Conservation (phyloP, 2,113 vertebrate genomes). For the Prochilodus magdalenae region DNA sequence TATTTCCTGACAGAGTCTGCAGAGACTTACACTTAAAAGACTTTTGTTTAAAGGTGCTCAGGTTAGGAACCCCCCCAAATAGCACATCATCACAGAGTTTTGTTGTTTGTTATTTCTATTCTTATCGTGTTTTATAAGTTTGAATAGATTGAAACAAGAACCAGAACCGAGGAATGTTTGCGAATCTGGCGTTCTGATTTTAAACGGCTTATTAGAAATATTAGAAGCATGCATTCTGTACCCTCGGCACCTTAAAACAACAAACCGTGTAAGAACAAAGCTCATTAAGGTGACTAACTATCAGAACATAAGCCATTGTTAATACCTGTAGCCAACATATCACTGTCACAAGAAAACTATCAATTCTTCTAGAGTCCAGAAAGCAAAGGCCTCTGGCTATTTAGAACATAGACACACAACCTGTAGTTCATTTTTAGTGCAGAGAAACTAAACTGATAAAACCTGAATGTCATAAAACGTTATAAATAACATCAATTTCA, state of each 20-base stretch:
- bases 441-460: no score
- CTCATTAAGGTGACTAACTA: not conserved
- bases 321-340: not conserved
- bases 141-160: no score
- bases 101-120: not conserved
- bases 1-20: not conserved
- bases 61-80: not conserved
- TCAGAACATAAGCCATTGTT: not conserved
- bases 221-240: no score
- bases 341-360: slow-evolving; percentile 4
- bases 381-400: not conserved
- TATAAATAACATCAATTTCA: no score
- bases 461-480: no score
- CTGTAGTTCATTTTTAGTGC: no score
- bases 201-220: no score
- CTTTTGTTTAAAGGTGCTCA: not conserved
- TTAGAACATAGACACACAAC: no score
- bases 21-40: not conserved
- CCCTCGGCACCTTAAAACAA: slow-evolving; percentile 15
- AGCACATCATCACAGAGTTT: not conserved
- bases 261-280: not conserved
- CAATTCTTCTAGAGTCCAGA: not conserved
- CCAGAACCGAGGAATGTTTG: no score
- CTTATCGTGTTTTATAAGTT: no score
- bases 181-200: no score